Conservation (phyloP, 2,888 invertebrate species). For the Pyrochroa serraticornis region DNA sequence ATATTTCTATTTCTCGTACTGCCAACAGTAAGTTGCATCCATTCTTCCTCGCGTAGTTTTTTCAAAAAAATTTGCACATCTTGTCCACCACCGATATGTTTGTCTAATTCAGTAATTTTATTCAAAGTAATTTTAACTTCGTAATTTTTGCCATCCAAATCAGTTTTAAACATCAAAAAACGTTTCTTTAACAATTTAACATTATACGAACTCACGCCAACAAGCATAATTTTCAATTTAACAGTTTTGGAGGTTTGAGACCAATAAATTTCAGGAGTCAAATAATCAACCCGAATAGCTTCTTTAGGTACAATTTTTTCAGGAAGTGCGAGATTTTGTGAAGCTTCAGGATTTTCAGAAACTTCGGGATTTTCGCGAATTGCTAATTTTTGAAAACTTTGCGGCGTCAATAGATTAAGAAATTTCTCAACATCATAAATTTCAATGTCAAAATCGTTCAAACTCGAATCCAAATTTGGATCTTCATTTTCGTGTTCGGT, state of each 20-base stretch:
- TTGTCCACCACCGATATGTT: constrained; percentile 42
- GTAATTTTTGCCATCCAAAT: constrained; percentile 42
- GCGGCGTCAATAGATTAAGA: constrained; percentile 21
- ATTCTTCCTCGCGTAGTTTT: constrained; percentile 42
- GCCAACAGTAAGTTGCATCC: constrained; percentile 46
- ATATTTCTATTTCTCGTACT: constrained; percentile 46
- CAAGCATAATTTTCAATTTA: constrained; percentile 45
- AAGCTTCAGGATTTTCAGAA: background rate
- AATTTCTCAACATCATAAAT: too few relatives aligned
- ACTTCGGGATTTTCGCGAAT: constrained; percentile 1
- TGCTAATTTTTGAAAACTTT: too few relatives aligned
- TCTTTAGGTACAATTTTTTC: background rate
- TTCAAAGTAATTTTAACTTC: constrained; percentile 45
- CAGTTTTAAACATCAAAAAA: constrained; percentile 39
- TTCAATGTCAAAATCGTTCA: constrained; percentile 26
- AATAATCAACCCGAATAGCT: constrained; percentile 37
- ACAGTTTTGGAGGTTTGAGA: constrained; percentile 45
- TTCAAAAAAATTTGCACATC: constrained; percentile 44
- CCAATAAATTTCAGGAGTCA: constrained; percentile 52
- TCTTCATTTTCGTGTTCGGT: background rate
- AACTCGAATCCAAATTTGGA: background rate
- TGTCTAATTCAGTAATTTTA: constrained; percentile 39
- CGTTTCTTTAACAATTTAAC: background rate
- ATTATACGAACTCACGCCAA: background rate
- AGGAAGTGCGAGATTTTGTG: background rate